Percentiles rank a stretch among this genome's conserved stretches.
These are phyloP conservation scores for Setophaga kirtlandii DNA, from an alignment of 2,113 vertebrate species.

Conservation along the genomic window DNA sequence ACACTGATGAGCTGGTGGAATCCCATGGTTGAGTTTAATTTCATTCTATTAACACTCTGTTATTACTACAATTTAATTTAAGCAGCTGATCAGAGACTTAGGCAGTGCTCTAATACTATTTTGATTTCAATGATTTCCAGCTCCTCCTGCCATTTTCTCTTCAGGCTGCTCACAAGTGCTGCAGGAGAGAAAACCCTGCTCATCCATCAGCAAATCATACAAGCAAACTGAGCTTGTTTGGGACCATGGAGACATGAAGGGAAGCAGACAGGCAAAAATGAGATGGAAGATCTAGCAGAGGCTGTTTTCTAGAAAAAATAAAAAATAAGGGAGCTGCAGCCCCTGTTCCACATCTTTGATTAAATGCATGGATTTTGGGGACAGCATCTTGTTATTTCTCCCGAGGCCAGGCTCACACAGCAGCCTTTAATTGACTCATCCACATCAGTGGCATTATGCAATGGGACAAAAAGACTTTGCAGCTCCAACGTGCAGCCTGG, in stretches of 20 bases:
- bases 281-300: neutral
- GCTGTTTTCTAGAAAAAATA: neutral
- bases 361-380: neutral
- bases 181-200: neutral
- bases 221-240: neutral
- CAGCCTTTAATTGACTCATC: constrained; percentile 21
- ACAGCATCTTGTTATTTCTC: neutral
- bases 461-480: neutral
- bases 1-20: constrained; percentile 1
- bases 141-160: neutral
- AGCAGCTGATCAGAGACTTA: constrained; percentile 21
- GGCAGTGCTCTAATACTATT: neutral
- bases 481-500: neutral
- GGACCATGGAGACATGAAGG: neutral
- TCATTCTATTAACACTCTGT: constrained; percentile 1
- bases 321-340: neutral
- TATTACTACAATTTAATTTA: constrained; percentile 18
- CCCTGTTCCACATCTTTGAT: neutral
- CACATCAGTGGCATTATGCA: neutral
- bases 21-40: constrained; percentile 2
- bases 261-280: neutral
- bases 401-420: neutral
- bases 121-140: neutral
- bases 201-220: neutral
- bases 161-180: neutral